Base-by-base conservation (phyloP, 2,888 invertebrate genomes). In the Incurvaria masculella region DNA sequence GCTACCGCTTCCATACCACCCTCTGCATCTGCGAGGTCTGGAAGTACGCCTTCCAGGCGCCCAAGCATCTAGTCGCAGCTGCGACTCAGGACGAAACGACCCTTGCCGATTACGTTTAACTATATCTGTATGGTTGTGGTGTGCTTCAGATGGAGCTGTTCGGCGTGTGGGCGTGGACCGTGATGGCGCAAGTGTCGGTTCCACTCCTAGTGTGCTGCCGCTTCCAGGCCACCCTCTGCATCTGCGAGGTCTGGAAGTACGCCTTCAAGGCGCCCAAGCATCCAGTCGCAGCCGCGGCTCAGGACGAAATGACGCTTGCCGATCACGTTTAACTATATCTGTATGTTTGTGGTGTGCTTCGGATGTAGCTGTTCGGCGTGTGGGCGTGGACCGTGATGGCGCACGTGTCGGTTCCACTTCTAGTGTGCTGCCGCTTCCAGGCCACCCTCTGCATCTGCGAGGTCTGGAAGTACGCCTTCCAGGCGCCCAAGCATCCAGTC, bases 351-450 rank as follows among this genome's bases (percentile, higher is more conserved):
- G 79, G 76, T 79, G 1, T 83, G 82, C 82, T 53, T 46, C 64
- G 78, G 78, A 78, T 86, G 63, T 74, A 82, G 51, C 86, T 88
- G 61, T 87, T 81, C 57, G 86, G 86, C 1, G 81, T 84, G 33
- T 86, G 86, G 86, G 85, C 85, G 0, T 88, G 88, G 88, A 86
- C 86, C n/a, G 80, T 88, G 16, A 86, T 88, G 52, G 85, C 84
- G 0, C 86, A 87, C 57, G 82, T 87, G 1, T 85, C 85, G 1
- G 84, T 86, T 56, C 88, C 88, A 0, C 69, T 88, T 6, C 80
- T 85, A 0, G 87, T 88, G 39, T 88, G 87, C 68, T 88, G 85
- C 63, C 75, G 88, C 47, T 88, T 88, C 62, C 88, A 88, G 64
- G 87, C 87, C n/a, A 86, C 88, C 0, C 87, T 88, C 11, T 88